Evolutionary conservation across 1,140 invertebrate genomes (phyloP), one percentile per base, ranked within the genome.

Genomic region (Piezodorus guildinii): DNA sequence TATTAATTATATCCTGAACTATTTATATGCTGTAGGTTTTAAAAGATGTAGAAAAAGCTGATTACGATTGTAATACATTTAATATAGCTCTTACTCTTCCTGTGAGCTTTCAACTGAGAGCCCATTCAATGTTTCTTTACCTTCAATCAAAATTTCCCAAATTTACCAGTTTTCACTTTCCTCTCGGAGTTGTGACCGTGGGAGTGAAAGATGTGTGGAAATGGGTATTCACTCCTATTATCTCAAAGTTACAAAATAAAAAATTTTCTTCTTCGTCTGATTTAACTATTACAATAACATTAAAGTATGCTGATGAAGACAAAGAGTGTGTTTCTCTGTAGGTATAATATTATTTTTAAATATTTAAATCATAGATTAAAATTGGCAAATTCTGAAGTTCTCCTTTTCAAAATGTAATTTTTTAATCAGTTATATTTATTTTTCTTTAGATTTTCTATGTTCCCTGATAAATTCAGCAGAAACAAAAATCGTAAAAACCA

Each of bases 171-270:
- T 69, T 65, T 67, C 49, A 64, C 14, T 74, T 72, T 67, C 65
- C 76, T 71, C 68, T 75, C 73, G 72, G 69, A 74, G 23, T 72
- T 17, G 64, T 68, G 8, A 65, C 64, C 2, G 56, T 65, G 16
- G 44, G 75, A 5, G 68, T 85, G 0, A 87, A 86, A 73, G 83
- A 85, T 68, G 75, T 80, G 54, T 86, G 83, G 83, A 86, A 85
- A 72, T 80, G 78, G 73, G 73, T 79, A 59, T 69, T 75, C 69
- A 74, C 78, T 59, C 72, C 77, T 15, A 64, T 74, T 63, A 71
- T 84, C 62, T 74, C 77, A 58, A 60, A 73, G 21, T 62, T 69
- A 34, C 71, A 79, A 23, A 73, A 72, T 1, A 80, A 78, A 62
- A 69, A 68, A 58, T 76, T 76, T 46, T 74, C 78, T 62, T 71